Evolutionary conservation across 2,113 vertebrate genomes (phyloP).

Genomic region (Pteropus alecto): DNA sequence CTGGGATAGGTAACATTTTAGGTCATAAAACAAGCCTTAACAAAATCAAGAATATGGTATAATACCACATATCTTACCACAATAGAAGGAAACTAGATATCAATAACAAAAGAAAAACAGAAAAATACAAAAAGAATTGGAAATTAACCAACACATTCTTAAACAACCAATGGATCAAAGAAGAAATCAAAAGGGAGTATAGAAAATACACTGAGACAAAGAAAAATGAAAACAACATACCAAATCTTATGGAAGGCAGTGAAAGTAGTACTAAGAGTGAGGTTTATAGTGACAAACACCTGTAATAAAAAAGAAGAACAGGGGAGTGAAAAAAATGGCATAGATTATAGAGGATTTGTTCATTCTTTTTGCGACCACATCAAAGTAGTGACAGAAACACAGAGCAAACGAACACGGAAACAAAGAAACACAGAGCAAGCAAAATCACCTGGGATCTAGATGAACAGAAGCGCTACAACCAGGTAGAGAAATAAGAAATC

Average conservation of each 20-base stretch:
- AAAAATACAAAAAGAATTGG: neutral
- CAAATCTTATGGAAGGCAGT: neutral
- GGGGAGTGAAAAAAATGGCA: no score
- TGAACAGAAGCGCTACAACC: no score
- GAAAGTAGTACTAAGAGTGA: neutral
- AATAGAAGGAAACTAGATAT: neutral
- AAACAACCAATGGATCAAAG: neutral
- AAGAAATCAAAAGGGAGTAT: neutral
- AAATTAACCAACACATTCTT: neutral
- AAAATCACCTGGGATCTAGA: no score
- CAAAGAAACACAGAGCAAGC: no score
- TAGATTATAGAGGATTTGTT: no score
- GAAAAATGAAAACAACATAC: neutral
- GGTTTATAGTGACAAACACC: neutral
- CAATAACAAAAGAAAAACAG: neutral
- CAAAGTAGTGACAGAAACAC: no score
- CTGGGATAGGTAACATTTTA: neutral
- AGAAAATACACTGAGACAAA: neutral
- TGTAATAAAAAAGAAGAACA: neutral
- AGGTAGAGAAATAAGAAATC: no score
- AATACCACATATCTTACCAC: neutral
- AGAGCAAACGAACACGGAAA: no score
- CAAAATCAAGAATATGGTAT: neutral
- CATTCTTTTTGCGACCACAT: no score
- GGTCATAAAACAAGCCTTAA: neutral